Conservation (phyloP, 2,888 invertebrate species). For the Torymus aiolomorphi region DNA sequence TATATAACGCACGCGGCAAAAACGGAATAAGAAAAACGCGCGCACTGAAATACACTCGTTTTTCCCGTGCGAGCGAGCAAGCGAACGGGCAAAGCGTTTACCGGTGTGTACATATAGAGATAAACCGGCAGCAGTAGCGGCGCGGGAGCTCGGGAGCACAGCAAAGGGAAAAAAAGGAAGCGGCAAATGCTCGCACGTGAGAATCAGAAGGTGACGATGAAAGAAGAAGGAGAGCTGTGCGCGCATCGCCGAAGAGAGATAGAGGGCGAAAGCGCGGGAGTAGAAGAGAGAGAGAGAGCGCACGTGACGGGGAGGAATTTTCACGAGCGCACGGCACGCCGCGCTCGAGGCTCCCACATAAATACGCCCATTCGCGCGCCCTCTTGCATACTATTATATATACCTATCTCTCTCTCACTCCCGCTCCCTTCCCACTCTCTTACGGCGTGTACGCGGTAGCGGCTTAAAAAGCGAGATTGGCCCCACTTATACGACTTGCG, state of each 20-base stretch:
- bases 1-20: background rate
- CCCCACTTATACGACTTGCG: slow-evolving; percentile 41
- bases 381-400: slow-evolving; percentile 62
- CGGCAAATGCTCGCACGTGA: slow-evolving; percentile 46
- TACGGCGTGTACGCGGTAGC: background rate
- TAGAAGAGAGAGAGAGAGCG: slow-evolving; percentile 2
- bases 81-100: slow-evolving; percentile 40
- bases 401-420: slow-evolving; percentile 50
- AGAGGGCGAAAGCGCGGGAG: slow-evolving; percentile 9
- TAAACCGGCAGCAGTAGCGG: background rate
- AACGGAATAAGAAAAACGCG: slow-evolving; percentile 50
- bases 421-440: slow-evolving; percentile 10
- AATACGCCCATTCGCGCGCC: slow-evolving; percentile 60
- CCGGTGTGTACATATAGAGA: background rate
- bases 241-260: background rate
- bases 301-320: slow-evolving; percentile 58
- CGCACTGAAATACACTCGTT: slow-evolving; percentile 31
- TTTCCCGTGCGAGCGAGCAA: slow-evolving; percentile 26
- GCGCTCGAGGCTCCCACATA: slow-evolving; percentile 59
- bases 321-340: slow-evolving; percentile 59
- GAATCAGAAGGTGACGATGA: slow-evolving; percentile 55
- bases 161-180: slow-evolving; percentile 11
- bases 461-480: slow-evolving; percentile 50
- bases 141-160: background rate
- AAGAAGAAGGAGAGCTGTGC: slow-evolving; percentile 11